Percentiles rank a stretch among this genome's conserved stretches.
Conservation (phyloP, 2,797 vertebrate species). For the Aplochiton taeniatus region DNA sequence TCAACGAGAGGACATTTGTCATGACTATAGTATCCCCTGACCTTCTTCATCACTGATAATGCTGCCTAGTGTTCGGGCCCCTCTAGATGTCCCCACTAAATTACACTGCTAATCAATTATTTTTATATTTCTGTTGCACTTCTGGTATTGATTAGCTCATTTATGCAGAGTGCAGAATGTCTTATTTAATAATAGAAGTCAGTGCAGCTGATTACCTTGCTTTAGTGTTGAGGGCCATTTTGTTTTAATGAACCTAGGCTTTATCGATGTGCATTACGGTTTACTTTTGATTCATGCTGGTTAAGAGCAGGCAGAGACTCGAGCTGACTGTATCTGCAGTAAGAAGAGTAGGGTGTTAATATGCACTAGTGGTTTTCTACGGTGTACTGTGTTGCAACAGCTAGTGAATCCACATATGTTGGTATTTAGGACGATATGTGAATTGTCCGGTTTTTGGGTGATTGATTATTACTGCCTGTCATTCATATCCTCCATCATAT, state of each 20-base stretch:
- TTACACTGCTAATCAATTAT: constrained; percentile 72
- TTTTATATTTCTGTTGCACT: constrained; percentile 72
- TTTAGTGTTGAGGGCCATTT: constrained; percentile 54
- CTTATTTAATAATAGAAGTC: constrained; percentile 67
- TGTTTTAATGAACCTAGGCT: constrained; percentile 59
- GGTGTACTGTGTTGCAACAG: constrained; percentile 18
- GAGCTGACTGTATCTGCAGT: constrained; percentile 22
- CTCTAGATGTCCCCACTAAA: constrained; percentile 64
- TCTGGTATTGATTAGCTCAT: constrained; percentile 69
- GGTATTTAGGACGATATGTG: constrained; percentile 19
- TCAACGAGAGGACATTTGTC: constrained; percentile 65
- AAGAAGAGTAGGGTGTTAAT: constrained; percentile 27
- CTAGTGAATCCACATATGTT: constrained; percentile 5
- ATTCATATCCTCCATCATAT: too few relatives aligned
- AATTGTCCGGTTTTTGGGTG: not conserved
- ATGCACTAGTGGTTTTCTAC: constrained; percentile 1
- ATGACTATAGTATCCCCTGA: constrained; percentile 63
- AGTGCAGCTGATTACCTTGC: constrained; percentile 63
- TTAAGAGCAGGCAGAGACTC: too few relatives aligned
- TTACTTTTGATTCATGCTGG: constrained; percentile 48
- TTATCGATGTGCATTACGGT: constrained; percentile 49
- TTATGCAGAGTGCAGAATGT: constrained; percentile 69
- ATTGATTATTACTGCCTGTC: too few relatives aligned
- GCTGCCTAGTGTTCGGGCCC: constrained; percentile 61
- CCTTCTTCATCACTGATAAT: constrained; percentile 62